A percentile compares a stretch with the other conserved stretches of the same genome.
phyloP scores from a whole-genome alignment of 2,888 invertebrate genomes.

The Myopa tessellatipennis region DNA sequence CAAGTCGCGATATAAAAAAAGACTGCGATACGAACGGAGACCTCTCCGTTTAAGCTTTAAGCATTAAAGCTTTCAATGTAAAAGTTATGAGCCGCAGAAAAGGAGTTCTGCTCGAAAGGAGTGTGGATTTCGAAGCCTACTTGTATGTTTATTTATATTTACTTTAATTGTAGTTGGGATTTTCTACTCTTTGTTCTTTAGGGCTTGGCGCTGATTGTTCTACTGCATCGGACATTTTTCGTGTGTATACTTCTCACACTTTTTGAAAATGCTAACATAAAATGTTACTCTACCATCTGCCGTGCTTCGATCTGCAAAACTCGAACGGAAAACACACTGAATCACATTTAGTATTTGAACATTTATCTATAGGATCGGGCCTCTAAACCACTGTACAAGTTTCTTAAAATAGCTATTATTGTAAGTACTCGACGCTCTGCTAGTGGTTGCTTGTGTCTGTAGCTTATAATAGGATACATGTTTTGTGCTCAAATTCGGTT shows the following conservation, averaged over 20 bases:
- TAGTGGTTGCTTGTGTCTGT: slow-evolving; percentile 2
- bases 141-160: no score
- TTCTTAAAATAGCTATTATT: slow-evolving; percentile 25
- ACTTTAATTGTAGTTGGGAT: no score
- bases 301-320: no score
- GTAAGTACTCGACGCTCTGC: not conserved
- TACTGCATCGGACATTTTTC: slow-evolving; percentile 55
- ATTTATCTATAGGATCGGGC: slow-evolving; percentile 44
- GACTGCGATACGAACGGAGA: no score
- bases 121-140: no score
- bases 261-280: not conserved
- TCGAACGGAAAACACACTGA: slow-evolving; percentile 32
- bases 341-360: slow-evolving; percentile 53
- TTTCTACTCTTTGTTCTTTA: not conserved
- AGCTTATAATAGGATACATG: slow-evolving; percentile 61
- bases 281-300: not conserved
- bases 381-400: slow-evolving; percentile 14
- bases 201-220: slow-evolving; percentile 57
- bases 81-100: no score
- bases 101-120: no score
- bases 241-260: slow-evolving; percentile 16
- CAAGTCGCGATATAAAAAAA: no score
- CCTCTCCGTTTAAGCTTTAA: no score
- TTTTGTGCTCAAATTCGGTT: slow-evolving; percentile 59
- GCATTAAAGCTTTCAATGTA: no score